These are phyloP conservation scores for Luffia ferchaultella DNA, from an alignment of 2,888 invertebrate species.

Conservation along the genomic window DNA sequence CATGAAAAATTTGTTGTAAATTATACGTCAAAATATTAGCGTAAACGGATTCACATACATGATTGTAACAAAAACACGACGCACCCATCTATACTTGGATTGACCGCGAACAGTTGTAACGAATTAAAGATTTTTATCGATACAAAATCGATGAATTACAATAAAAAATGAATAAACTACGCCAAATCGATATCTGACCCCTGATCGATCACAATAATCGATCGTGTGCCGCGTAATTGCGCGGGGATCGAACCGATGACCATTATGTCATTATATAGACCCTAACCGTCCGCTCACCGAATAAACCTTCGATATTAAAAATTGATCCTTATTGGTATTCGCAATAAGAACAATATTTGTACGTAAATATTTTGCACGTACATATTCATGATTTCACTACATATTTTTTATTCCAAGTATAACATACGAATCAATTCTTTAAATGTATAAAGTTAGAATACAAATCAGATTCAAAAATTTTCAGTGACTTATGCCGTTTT, in stretches of 20 bases:
- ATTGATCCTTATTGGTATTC: not conserved
- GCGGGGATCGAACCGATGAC: constrained; percentile 54
- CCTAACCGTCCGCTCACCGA: constrained; percentile 33
- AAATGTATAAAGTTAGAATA: no score
- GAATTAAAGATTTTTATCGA: constrained; percentile 29
- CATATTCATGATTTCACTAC: not conserved
- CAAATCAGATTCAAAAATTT: no score
- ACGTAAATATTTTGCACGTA: no score
- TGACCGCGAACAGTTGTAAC: not conserved
- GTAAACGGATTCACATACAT: no score
- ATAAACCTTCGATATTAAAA: not conserved
- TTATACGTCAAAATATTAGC: no score
- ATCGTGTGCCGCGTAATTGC: constrained; percentile 66
- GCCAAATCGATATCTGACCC: constrained; percentile 61
- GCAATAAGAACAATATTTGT: not conserved
- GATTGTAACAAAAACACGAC: no score
- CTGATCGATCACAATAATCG: constrained; percentile 65
- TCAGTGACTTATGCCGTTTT: constrained; percentile 33
- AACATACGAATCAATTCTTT: no score
- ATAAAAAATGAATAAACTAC: constrained; percentile 60
- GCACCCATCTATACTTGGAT: constrained; percentile 21
- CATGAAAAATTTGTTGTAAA: no score
- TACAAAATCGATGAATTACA: constrained; percentile 42
- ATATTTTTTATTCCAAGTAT: no score
- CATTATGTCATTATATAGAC: constrained; percentile 58